These are phyloP conservation scores for Diplazon laetatorius DNA, from an alignment of 2,888 invertebrate species.

Conservation along the genomic window DNA sequence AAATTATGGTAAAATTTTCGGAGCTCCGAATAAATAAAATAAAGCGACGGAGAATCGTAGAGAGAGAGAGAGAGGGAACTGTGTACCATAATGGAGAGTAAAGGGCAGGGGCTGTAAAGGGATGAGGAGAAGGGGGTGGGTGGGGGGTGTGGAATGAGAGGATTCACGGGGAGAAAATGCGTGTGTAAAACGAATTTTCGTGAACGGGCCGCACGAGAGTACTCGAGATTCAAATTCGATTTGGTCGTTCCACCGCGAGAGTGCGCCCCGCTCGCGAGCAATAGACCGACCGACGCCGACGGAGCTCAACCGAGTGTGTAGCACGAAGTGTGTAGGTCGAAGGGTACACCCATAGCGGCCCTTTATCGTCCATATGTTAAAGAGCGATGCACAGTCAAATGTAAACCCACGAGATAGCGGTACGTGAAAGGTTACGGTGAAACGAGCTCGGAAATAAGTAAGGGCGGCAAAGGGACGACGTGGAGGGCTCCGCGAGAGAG, in stretches of 20 bases:
- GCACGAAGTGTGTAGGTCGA: not conserved
- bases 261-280: conserved; percentile 25
- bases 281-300: conserved; percentile 35
- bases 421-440: too few relatives aligned
- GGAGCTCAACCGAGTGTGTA: conserved; percentile 42
- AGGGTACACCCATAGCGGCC: conserved; percentile 18
- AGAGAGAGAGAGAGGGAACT: conserved; percentile 1
- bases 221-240: conserved; percentile 65
- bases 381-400: conserved; percentile 20
- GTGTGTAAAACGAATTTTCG: conserved; percentile 60
- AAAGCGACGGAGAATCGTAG: too few relatives aligned
- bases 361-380: conserved; percentile 33
- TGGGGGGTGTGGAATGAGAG: conserved; percentile 1
- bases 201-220: conserved; percentile 65
- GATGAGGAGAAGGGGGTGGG: not conserved
- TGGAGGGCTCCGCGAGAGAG: conserved; percentile 23
- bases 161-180: conserved; percentile 31
- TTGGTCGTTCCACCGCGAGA: conserved; percentile 60
- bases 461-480: too few relatives aligned
- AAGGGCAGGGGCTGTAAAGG: not conserved
- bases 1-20: conserved; percentile 57
- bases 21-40: too few relatives aligned
- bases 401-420: conserved; percentile 9
- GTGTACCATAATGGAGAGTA: not conserved
- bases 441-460: too few relatives aligned